A percentile compares a stretch with the other conserved stretches of the same genome.
Evolutionary conservation across 2,797 vertebrate genomes (phyloP).

Genomic region (Ptychadena robeensis): DNA sequence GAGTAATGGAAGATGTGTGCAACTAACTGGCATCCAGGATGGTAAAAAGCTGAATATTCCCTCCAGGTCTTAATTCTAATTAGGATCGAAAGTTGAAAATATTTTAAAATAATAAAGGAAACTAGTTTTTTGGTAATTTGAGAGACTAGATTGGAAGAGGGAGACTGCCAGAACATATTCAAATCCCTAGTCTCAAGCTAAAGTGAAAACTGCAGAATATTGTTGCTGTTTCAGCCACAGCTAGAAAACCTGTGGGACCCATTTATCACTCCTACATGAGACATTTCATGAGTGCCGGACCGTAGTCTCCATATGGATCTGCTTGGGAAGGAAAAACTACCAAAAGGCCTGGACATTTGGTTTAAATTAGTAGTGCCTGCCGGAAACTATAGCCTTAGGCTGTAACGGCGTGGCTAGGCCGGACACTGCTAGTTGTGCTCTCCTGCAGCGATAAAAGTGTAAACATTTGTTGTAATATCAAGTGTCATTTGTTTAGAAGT

Average conservation of each 20-base stretch:
- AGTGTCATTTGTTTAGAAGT: constrained; percentile 19
- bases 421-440: not conserved
- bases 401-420: constrained; percentile 40
- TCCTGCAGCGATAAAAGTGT: constrained; percentile 22
- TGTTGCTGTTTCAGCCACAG: constrained; percentile 56
- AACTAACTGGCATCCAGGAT: constrained; percentile 50
- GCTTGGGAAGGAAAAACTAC: constrained; percentile 49
- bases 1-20: constrained; percentile 57
- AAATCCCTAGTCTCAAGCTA: constrained; percentile 59
- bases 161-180: constrained; percentile 54
- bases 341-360: constrained; percentile 54
- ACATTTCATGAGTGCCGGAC: constrained; percentile 52
- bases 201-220: constrained; percentile 61
- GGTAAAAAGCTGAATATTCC: constrained; percentile 55
- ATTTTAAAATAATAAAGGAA: constrained; percentile 58
- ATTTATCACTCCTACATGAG: constrained; percentile 60
- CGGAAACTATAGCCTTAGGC: constrained; percentile 35
- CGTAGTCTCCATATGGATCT: constrained; percentile 46
- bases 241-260: constrained; percentile 54
- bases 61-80: constrained; percentile 59
- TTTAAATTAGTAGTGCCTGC: constrained; percentile 51
- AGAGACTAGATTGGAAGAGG: constrained; percentile 51
- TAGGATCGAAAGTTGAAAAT: constrained; percentile 59
- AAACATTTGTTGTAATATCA: constrained; percentile 35
- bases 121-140: constrained; percentile 57